phyloP scores from a whole-genome alignment of 1,140 invertebrate genomes.

The Neoseiulus cucumeris region DNA sequence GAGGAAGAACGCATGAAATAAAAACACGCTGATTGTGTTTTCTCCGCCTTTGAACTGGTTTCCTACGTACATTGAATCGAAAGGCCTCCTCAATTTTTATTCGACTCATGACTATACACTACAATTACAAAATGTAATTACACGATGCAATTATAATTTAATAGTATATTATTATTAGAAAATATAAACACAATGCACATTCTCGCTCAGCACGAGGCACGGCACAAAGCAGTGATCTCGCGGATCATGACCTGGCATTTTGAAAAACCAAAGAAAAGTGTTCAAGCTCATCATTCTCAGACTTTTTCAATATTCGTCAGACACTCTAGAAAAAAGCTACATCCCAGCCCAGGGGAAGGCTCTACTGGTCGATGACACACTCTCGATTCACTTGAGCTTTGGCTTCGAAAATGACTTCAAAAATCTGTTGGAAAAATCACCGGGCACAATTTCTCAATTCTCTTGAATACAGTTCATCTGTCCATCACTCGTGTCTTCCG shows the following conservation, averaged over 20 bases:
- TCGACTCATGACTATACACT: not conserved
- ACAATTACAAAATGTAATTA: constrained; percentile 9
- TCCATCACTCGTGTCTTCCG: too few species aligned
- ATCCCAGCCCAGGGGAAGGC: not conserved
- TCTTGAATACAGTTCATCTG: too few species aligned
- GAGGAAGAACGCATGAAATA: not conserved
- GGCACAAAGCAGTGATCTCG: too few species aligned
- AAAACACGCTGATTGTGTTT: not conserved
- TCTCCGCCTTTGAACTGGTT: too few species aligned
- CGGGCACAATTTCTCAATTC: too few species aligned
- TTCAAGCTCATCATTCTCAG: too few species aligned
- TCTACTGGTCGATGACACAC: too few species aligned
- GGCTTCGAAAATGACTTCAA: not conserved
- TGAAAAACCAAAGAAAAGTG: too few species aligned
- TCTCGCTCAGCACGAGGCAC: not conserved
- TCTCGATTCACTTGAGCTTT: constrained; percentile 7
- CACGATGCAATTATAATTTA: not conserved
- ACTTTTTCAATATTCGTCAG: not conserved
- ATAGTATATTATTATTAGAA: constrained; percentile 6
- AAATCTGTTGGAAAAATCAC: too few species aligned
- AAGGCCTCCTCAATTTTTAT: too few species aligned
- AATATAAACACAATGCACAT: constrained; percentile 11
- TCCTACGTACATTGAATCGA: too few species aligned
- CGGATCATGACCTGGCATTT: too few species aligned
- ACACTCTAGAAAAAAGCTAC: not conserved